Conservation (phyloP, 2,113 vertebrate genomes). For the Paramisgurnus dabryanus region DNA sequence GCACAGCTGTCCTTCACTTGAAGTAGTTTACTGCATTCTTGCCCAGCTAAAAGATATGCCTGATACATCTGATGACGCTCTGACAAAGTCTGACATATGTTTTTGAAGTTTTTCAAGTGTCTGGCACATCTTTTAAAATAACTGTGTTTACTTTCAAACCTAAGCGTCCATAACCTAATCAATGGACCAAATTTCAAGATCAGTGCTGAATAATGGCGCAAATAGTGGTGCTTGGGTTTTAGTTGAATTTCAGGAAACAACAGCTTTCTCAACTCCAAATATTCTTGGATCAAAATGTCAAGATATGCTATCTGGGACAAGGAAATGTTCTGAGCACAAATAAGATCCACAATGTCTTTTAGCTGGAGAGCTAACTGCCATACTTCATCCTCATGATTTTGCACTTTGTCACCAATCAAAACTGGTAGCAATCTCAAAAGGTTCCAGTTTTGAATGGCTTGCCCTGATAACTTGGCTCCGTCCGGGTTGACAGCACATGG, state of each 20-base stretch:
- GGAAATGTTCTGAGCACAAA: slow-evolving; percentile 46
- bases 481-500: slow-evolving; percentile 49
- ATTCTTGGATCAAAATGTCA: slow-evolving; percentile 54
- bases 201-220: neutral
- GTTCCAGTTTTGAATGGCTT: slow-evolving; percentile 52
- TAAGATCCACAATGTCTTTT: slow-evolving; percentile 45
- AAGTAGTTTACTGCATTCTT: slow-evolving; percentile 44
- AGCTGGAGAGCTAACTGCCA: slow-evolving; percentile 33
- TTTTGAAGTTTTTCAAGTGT: slow-evolving; percentile 56
- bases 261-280: slow-evolving; percentile 48
- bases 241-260: slow-evolving; percentile 2
- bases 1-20: slow-evolving; percentile 45
- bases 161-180: slow-evolving; percentile 32
- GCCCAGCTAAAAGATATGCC: slow-evolving; percentile 54
- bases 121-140: slow-evolving; percentile 57
- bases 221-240: slow-evolving; percentile 5
- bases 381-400: slow-evolving; percentile 47
- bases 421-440: slow-evolving; percentile 51
- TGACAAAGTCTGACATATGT: slow-evolving; percentile 51
- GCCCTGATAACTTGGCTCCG: slow-evolving; percentile 35
- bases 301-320: slow-evolving; percentile 51
- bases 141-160: slow-evolving; percentile 45
- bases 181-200: neutral
- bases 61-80: slow-evolving; percentile 56
- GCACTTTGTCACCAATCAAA: slow-evolving; percentile 54